These are phyloP conservation scores for Columba livia DNA, from an alignment of 2,113 vertebrate species.

Conservation along the genomic window DNA sequence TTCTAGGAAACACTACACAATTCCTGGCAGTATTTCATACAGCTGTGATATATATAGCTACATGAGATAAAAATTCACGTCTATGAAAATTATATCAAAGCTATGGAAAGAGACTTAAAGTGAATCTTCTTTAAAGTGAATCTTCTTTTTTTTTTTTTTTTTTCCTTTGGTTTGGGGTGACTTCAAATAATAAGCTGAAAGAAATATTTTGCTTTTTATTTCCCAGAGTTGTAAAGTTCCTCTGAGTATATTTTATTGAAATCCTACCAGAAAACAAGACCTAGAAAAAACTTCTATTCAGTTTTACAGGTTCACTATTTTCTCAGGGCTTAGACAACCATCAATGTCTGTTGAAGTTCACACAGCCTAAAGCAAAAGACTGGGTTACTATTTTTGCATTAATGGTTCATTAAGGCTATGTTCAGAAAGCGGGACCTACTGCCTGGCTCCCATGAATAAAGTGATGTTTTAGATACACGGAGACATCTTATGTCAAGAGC, in stretches of 20 bases:
- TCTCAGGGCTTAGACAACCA: not conserved
- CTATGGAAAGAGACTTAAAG: not conserved
- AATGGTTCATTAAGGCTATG: not conserved
- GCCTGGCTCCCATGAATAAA: not conserved
- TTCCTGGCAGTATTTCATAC: not conserved
- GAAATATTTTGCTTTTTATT: not conserved
- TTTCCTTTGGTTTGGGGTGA: fast-evolving
- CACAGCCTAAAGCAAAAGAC: not conserved
- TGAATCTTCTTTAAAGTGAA: too few relatives aligned
- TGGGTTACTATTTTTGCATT: not conserved
- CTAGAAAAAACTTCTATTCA: not conserved
- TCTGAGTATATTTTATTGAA: not conserved
- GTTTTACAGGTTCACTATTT: not conserved
- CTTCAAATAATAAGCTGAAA: not conserved
- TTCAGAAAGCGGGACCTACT: not conserved
- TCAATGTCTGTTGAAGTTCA: not conserved
- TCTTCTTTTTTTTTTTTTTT: too few relatives aligned
- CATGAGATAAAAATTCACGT: not conserved
- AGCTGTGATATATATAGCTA: not conserved
- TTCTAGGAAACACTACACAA: not conserved
- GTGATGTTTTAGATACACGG: not conserved
- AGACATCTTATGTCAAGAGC: not conserved
- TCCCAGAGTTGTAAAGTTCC: not conserved
- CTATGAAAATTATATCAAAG: not conserved
- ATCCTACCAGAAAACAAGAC: not conserved